Percentiles rank a stretch among this genome's conserved stretches.
These are phyloP conservation scores for Ascaphus truei DNA, from an alignment of 2,113 vertebrate species.

Conservation along the genomic window DNA sequence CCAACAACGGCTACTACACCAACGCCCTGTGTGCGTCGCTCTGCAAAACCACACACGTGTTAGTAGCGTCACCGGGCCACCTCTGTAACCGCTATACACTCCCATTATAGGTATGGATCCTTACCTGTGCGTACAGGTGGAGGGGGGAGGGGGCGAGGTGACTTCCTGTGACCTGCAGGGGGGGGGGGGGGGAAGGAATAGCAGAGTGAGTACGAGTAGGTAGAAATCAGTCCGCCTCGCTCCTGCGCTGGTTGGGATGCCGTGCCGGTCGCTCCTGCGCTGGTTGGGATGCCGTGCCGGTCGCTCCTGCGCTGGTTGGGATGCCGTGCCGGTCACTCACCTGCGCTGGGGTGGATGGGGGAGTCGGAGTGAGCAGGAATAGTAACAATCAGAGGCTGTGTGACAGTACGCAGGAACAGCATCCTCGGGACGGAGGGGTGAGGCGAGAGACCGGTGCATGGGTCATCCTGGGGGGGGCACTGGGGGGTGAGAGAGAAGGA, in stretches of 20 bases:
- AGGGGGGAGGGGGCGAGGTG: neutral
- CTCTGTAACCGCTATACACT: neutral
- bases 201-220: neutral
- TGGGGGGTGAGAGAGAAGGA: no score
- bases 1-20: conserved; percentile 51
- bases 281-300: neutral
- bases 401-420: conserved; percentile 56
- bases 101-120: neutral
- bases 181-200: neutral
- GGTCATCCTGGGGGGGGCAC: conserved; percentile 50
- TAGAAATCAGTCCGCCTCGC: neutral
- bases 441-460: conserved; percentile 4
- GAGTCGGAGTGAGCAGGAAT: conserved; percentile 14
- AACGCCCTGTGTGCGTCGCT: conserved; percentile 17
- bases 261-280: no score
- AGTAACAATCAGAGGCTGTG: conserved; percentile 69
- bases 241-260: no score
- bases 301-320: neutral
- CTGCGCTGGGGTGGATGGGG: neutral
- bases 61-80: no score
- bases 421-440: neutral
- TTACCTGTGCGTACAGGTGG: neutral
- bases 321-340: neutral
- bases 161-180: neutral
- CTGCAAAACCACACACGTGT: conserved; percentile 17